A percentile compares a stretch with the other conserved stretches of the same genome.
phyloP scores from a whole-genome alignment of 2,797 vertebrate genomes.

The Smutsia gigantea region DNA sequence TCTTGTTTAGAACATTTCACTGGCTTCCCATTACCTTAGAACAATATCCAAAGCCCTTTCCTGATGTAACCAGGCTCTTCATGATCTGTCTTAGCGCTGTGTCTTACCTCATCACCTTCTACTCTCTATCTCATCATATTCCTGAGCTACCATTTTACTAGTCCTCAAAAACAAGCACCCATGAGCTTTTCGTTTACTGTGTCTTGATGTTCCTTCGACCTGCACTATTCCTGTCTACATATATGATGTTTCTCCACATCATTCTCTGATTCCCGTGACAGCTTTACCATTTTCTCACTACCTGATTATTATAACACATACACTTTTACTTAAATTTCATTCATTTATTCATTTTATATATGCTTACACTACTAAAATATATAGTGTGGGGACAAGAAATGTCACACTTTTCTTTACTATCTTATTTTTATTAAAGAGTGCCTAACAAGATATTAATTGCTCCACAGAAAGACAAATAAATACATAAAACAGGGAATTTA shows the following conservation, averaged over 20 bases:
- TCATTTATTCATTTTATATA: background rate
- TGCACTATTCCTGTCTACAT: background rate
- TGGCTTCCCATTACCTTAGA: background rate
- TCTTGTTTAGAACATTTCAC: background rate
- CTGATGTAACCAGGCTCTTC: background rate
- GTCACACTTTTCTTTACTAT: background rate
- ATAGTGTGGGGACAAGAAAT: background rate
- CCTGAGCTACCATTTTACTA: background rate
- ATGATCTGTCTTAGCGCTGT: too few relatives aligned
- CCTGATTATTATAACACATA: background rate
- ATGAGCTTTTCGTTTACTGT: background rate
- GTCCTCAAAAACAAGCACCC: background rate
- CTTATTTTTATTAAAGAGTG: background rate
- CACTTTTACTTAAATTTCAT: background rate
- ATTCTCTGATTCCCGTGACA: background rate
- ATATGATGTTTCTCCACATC: background rate
- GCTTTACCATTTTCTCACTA: background rate
- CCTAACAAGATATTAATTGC: background rate
- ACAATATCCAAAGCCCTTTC: background rate
- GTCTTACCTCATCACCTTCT: background rate
- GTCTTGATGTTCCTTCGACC: background rate
- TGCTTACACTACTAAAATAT: background rate
- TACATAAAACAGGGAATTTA: background rate
- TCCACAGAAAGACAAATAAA: background rate
- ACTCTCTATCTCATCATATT: too few relatives aligned